A percentile compares a stretch with the other conserved stretches of the same genome.
These are phyloP conservation scores for Stigmatopora nigra DNA, from an alignment of 2,113 vertebrate genomes.

Conservation along the genomic window DNA sequence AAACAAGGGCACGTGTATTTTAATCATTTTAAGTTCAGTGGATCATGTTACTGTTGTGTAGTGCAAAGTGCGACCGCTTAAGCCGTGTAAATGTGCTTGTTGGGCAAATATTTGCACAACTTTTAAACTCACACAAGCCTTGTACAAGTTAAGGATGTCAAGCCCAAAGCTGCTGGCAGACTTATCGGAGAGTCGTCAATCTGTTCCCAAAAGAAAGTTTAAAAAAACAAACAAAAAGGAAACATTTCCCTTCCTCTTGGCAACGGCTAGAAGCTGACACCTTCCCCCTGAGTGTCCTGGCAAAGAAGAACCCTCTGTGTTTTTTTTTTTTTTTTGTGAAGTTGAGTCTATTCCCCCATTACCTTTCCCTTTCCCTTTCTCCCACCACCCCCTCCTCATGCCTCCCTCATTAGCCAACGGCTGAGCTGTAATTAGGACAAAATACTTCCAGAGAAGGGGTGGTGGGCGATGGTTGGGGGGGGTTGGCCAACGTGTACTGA, in stretches of 20 bases:
- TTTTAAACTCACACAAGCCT: constrained; percentile 14
- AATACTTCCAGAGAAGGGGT: constrained; percentile 27
- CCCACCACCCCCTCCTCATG: constrained; percentile 33
- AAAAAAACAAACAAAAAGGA: constrained; percentile 16
- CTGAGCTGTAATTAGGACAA: constrained; percentile 57
- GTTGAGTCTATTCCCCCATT: constrained; percentile 40
- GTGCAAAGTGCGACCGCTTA: not conserved
- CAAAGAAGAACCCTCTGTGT: constrained; percentile 38
- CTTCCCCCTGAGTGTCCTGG: constrained; percentile 56
- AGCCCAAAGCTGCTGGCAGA: constrained; percentile 40
- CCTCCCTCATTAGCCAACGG: constrained; percentile 56
- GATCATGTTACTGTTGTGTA: not conserved
- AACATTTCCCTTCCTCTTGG: constrained; percentile 47
- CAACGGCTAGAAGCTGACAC: constrained; percentile 45
- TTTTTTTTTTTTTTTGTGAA: constrained; percentile 42
- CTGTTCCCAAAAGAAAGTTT: constrained; percentile 28
- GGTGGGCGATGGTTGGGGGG: constrained; percentile 5
- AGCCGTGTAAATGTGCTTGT: not conserved
- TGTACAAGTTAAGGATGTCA: constrained; percentile 13
- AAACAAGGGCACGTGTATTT: not conserved
- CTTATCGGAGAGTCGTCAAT: constrained; percentile 26
- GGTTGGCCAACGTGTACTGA: constrained; percentile 25
- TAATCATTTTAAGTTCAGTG: not conserved
- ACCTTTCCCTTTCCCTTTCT: constrained; percentile 37
- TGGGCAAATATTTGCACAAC: constrained; percentile 17